Percentiles rank a stretch among this genome's conserved stretches.
phyloP scores from a whole-genome alignment of 1,140 invertebrate genomes.

The Tetranychus cinnabarinus region DNA sequence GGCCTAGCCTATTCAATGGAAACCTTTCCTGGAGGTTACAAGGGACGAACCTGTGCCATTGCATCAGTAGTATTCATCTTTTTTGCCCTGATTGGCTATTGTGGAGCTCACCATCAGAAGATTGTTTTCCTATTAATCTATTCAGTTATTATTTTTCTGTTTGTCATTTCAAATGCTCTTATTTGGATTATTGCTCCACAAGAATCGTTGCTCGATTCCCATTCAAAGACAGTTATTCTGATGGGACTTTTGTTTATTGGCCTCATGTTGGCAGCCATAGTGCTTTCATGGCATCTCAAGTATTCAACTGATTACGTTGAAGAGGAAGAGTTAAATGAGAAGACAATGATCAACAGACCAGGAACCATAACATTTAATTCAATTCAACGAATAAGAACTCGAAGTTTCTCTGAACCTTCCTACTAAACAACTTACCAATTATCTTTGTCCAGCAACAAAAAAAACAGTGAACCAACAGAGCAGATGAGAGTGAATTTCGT shows the following conservation, averaged over 20 bases:
- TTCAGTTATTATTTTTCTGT: not conserved
- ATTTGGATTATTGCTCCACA: not conserved
- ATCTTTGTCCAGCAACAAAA: too few relatives aligned
- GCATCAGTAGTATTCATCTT: conserved; percentile 1
- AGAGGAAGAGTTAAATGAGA: not conserved
- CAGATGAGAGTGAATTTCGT: too few relatives aligned
- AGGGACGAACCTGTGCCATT: not conserved
- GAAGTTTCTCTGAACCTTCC: not conserved
- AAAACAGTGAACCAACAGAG: too few relatives aligned
- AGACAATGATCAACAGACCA: not conserved
- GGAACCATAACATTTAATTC: not conserved
- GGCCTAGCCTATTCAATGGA: not conserved
- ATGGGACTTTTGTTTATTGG: not conserved
- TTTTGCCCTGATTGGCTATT: conserved; percentile 1
- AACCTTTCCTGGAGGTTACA: not conserved
- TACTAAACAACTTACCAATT: not conserved
- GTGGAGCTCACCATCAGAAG: conserved; percentile 4
- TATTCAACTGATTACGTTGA: not conserved
- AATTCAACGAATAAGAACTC: not conserved
- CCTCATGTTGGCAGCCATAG: not conserved
- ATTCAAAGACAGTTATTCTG: not conserved
- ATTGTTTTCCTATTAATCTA: conserved; percentile 1
- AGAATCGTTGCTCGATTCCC: not conserved
- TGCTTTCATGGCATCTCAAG: conserved; percentile 1
- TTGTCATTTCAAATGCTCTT: not conserved